A percentile compares a stretch with the other conserved stretches of the same genome.
These are phyloP conservation scores for Rhynchonema sp. DNA, from an alignment of 2,888 invertebrate species.

Conservation along the genomic window DNA sequence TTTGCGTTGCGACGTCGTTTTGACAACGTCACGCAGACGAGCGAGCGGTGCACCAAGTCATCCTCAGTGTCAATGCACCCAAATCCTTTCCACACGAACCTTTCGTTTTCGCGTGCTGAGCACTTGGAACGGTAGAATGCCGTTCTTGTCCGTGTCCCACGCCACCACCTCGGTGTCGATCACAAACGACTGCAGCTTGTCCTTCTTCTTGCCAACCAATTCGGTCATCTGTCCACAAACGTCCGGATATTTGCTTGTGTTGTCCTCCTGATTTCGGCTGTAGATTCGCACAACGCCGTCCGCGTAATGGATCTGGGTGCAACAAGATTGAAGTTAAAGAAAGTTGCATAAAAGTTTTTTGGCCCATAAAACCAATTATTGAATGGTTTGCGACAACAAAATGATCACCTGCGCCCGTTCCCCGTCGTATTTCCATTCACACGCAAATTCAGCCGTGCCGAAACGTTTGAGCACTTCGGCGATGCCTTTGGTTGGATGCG, in stretches of 20 bases:
- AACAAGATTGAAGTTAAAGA: too few species aligned
- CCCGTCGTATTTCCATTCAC: constrained; percentile 98
- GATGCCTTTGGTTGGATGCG: constrained; percentile 76
- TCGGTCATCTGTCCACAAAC: constrained; percentile 40
- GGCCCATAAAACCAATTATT: too few species aligned
- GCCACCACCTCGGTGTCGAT: constrained; percentile 93
- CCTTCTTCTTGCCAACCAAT: constrained; percentile 12
- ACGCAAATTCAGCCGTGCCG: constrained; percentile 70
- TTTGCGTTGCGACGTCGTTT: background rate
- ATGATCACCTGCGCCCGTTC: constrained; percentile 93
- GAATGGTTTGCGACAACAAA: too few species aligned
- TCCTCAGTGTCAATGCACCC: background rate
- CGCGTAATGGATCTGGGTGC: constrained; percentile 53
- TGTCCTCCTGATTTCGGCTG: constrained; percentile 86
- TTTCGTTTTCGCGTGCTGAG: constrained; percentile 85
- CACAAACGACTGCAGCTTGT: constrained; percentile 48
- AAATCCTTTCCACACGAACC: too few species aligned
- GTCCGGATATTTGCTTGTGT: constrained; percentile 86
- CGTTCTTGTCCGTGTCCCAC: constrained; percentile 64
- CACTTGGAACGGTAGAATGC: constrained; percentile 86
- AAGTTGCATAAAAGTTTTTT: too few species aligned
- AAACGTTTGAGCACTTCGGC: constrained; percentile 65
- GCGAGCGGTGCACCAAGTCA: background rate
- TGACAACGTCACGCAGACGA: background rate
- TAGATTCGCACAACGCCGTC: constrained; percentile 56